A percentile compares a stretch with the other conserved stretches of the same genome.
phyloP scores from a whole-genome alignment of 2,888 invertebrate genomes.

The Spisula solida region DNA sequence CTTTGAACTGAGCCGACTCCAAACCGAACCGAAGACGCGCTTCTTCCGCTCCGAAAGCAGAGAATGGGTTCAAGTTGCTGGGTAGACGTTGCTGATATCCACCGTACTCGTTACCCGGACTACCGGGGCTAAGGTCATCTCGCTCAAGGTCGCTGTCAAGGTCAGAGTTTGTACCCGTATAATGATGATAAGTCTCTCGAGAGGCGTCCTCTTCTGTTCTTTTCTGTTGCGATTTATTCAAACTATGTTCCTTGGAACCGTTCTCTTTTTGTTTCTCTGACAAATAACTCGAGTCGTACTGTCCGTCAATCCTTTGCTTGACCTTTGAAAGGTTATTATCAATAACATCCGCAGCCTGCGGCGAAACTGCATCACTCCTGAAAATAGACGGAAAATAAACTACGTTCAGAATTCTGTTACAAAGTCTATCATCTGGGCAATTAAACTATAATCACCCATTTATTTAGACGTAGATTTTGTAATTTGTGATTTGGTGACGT shows the following conservation, averaged over 20 bases:
- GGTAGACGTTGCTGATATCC: slow-evolving; percentile 57
- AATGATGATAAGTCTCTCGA: slow-evolving; percentile 11
- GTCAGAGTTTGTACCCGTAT: slow-evolving; percentile 40
- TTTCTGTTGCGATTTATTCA: background rate
- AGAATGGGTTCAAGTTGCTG: slow-evolving; percentile 56
- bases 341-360: slow-evolving; percentile 78
- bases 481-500: too few relatives aligned
- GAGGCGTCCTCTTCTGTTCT: background rate
- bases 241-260: slow-evolving; percentile 1
- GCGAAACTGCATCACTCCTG: slow-evolving; percentile 80
- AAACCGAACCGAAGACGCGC: slow-evolving; percentile 58
- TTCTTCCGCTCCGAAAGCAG: slow-evolving; percentile 59
- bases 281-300: slow-evolving; percentile 21
- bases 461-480: too few relatives aligned
- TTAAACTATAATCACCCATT: too few relatives aligned
- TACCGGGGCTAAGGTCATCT: slow-evolving; percentile 50
- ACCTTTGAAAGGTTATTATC: slow-evolving; percentile 50
- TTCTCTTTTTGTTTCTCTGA: slow-evolving; percentile 33
- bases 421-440: too few relatives aligned
- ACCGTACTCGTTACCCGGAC: background rate
- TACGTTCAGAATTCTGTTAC: background rate
- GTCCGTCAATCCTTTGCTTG: background rate
- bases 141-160: slow-evolving; percentile 59
- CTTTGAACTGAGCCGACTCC: slow-evolving; percentile 57
- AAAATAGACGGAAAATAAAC: slow-evolving; percentile 41